A percentile compares a stretch with the other conserved stretches of the same genome.
phyloP scores from a whole-genome alignment of 2,113 vertebrate species.

The Pedionomus torquatus region DNA sequence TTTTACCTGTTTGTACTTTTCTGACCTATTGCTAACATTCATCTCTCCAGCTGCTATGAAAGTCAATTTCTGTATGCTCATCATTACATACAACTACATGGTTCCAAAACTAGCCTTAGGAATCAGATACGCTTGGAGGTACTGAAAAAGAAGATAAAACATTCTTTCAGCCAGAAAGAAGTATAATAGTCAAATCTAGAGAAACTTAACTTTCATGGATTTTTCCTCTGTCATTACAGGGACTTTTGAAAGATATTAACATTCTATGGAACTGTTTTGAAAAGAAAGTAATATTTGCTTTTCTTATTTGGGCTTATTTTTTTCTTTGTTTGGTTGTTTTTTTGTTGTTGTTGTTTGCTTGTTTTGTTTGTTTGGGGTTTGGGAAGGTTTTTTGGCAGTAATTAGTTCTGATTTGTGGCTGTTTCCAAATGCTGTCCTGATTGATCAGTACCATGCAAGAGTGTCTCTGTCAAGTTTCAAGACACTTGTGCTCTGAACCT shows the following conservation, averaged over 20 bases:
- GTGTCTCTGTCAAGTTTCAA: background rate
- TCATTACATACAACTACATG: background rate
- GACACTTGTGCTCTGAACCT: background rate
- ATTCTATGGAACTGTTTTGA: background rate
- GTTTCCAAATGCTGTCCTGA: background rate
- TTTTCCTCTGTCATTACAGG: background rate
- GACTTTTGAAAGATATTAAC: background rate
- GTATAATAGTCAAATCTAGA: background rate
- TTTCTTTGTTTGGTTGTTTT: background rate
- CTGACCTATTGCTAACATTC: background rate
- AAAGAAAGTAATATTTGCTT: background rate
- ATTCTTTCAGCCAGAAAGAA: background rate
- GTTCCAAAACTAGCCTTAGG: background rate
- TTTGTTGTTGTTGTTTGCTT: background rate
- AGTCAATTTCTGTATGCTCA: background rate
- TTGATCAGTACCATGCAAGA: background rate
- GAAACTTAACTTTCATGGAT: background rate
- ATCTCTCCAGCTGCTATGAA: background rate
- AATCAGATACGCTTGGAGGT: background rate
- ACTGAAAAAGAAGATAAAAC: background rate
- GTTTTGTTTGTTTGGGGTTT: background rate
- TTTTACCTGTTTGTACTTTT: background rate
- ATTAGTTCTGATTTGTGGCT: background rate
- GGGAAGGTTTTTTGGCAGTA: accelerated
- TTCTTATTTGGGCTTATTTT: background rate